A percentile compares a stretch with the other conserved stretches of the same genome.
Evolutionary conservation across 2,888 invertebrate genomes (phyloP).

Genomic region (Asteroscopus sphinx): DNA sequence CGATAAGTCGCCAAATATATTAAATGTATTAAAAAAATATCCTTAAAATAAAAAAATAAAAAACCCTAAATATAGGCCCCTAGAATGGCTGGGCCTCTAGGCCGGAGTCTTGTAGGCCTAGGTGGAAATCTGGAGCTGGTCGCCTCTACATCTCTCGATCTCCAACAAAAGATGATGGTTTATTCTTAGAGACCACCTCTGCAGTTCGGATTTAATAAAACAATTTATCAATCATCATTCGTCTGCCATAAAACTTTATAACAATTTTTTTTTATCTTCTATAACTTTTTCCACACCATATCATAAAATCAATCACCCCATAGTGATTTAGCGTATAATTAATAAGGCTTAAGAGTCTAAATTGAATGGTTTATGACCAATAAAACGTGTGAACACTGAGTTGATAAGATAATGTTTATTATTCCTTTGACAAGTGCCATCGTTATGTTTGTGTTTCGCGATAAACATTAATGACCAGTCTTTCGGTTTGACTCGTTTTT

Average conservation of each 20-base stretch:
- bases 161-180: background rate
- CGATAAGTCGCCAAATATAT: too few relatives aligned
- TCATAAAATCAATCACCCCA: conserved; percentile 48
- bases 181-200: conserved; percentile 27
- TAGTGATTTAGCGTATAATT: conserved; percentile 53
- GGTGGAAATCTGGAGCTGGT: too few relatives aligned
- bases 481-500: conserved; percentile 40
- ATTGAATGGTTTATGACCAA: conserved; percentile 55
- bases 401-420: conserved; percentile 55
- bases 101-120: too few relatives aligned
- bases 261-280: conserved; percentile 37
- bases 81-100: too few relatives aligned
- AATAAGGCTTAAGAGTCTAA: conserved; percentile 47
- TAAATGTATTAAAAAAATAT: too few relatives aligned
- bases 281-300: conserved; percentile 39
- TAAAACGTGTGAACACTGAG: conserved; percentile 55
- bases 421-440: conserved; percentile 52
- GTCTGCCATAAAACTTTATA: conserved; percentile 16
- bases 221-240: conserved; percentile 42
- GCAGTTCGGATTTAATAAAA: conserved; percentile 10
- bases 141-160: background rate
- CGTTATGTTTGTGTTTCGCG: conserved; percentile 43
- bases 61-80: too few relatives aligned
- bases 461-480: conserved; percentile 47
- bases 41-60: too few relatives aligned